Evolutionary conservation across 2,113 vertebrate genomes (phyloP).

Genomic region (chimpanzee (Pan troglodytes)): NHGRI_mPanTro3-v2.1_pri NC_072403.2:169633001-169633500

Average conservation of each 20-base stretch:
- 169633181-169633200: not conserved
- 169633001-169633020: slow-evolving; percentile 65
- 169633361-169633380: not conserved
- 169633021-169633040: slow-evolving; percentile 71
- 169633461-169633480: not conserved
- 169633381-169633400: not conserved
- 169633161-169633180: not conserved
- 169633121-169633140: not conserved
- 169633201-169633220: not conserved
- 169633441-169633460: not conserved
- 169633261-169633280: not conserved
- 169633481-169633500: not conserved
- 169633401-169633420: not conserved
- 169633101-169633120: slow-evolving; percentile 52
- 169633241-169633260: not conserved
- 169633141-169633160: not conserved
- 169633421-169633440: not conserved
- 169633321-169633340: not conserved
- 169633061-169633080: slow-evolving; percentile 74
- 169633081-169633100: slow-evolving; percentile 60
- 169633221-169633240: not conserved
- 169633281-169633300: slow-evolving; percentile 32
- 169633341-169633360: not conserved
- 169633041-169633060: slow-evolving; percentile 71
- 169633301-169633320: not conserved